These are phyloP conservation scores for Drosophila truncata DNA, from an alignment of 1,140 invertebrate genomes.

Conservation along the genomic window DNA sequence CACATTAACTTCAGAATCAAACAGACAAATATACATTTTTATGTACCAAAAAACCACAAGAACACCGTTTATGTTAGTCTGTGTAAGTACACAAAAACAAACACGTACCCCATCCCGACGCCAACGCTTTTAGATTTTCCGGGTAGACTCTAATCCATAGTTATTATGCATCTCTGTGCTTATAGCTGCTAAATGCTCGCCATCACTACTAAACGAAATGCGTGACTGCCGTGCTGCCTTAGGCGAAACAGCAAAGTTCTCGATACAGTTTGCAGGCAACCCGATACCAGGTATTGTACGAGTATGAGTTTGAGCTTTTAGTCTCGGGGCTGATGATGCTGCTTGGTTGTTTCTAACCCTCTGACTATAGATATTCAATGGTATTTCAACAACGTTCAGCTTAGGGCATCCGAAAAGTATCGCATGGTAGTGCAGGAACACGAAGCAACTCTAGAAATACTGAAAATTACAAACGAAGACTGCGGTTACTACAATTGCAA, in stretches of 20 bases:
- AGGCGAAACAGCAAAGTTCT: slow-evolving; percentile 91
- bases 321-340: slow-evolving; percentile 30
- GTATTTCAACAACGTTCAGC: slow-evolving; percentile 94
- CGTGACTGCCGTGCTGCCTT: slow-evolving; percentile 90
- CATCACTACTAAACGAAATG: slow-evolving; percentile 93
- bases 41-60: not conserved
- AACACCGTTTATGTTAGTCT: slow-evolving; percentile 11
- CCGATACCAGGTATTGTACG: slow-evolving; percentile 91
- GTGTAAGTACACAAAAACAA: slow-evolving; percentile 56
- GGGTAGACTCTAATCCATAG: slow-evolving; percentile 65
- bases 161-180: slow-evolving; percentile 77
- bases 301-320: not conserved
- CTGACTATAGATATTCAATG: slow-evolving; percentile 92
- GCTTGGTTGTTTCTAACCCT: slow-evolving; percentile 54
- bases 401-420: slow-evolving; percentile 91
- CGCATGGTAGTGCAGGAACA: slow-evolving; percentile 89
- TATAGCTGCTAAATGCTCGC: slow-evolving; percentile 91
- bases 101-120: not conserved
- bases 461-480: slow-evolving; percentile 89
- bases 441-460: slow-evolving; percentile 90
- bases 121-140: slow-evolving; percentile 24
- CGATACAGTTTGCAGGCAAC: slow-evolving; percentile 92
- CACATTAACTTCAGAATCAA: slow-evolving; percentile 16
- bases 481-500: slow-evolving; percentile 95
- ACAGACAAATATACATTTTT: slow-evolving; percentile 47